phyloP scores from a whole-genome alignment of 2,888 invertebrate species.

The Watsonalla binaria region DNA sequence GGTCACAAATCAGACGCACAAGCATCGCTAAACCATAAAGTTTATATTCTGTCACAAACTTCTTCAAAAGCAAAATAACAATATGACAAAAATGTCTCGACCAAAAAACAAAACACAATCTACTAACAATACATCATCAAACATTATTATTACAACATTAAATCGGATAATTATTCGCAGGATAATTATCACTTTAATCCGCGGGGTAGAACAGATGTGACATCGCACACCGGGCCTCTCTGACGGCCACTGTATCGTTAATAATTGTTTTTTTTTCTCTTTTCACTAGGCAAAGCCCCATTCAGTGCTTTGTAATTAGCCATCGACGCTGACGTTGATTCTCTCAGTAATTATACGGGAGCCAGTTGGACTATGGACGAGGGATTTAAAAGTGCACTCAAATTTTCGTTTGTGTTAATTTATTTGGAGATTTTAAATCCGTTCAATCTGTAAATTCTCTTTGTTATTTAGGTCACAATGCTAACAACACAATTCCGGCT shows the following conservation, averaged over 20 bases:
- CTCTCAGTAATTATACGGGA: slow-evolving; percentile 62
- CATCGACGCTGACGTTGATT: slow-evolving; percentile 62
- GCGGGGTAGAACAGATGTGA: slow-evolving; percentile 70
- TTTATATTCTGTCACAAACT: no score
- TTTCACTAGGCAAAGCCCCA: slow-evolving; percentile 65
- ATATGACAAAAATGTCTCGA: no score
- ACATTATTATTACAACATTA: slow-evolving; percentile 43
- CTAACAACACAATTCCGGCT: no score
- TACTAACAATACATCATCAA: slow-evolving; percentile 27
- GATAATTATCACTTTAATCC: slow-evolving; percentile 77
- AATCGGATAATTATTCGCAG: slow-evolving; percentile 74
- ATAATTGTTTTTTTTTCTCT: slow-evolving; percentile 60
- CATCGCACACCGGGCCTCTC: slow-evolving; percentile 71
- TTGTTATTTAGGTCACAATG: no score
- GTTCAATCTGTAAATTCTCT: no score
- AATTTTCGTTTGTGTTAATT: slow-evolving; percentile 16
- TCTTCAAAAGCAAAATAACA: no score
- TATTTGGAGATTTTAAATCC: no score
- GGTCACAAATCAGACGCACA: no score
- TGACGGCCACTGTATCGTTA: slow-evolving; percentile 72
- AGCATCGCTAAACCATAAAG: no score
- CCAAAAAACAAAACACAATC: slow-evolving; percentile 5
- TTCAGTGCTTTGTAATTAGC: slow-evolving; percentile 74
- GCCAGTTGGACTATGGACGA: slow-evolving; percentile 40
- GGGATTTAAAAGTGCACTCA: slow-evolving; percentile 35